These are phyloP conservation scores for Ganaspis brasiliensis DNA, from an alignment of 2,888 invertebrate species.

Conservation along the genomic window DNA sequence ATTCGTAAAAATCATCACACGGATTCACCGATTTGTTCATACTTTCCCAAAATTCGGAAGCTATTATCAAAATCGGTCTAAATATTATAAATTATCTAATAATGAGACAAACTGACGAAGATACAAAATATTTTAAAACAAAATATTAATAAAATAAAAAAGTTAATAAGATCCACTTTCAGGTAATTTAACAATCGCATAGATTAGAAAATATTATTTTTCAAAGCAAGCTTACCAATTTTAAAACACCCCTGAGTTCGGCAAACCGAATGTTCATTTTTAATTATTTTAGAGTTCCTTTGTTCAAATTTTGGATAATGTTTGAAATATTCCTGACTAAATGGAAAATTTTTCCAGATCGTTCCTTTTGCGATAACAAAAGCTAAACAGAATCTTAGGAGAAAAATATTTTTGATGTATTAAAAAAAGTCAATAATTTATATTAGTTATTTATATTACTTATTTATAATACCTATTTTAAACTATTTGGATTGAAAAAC, in stretches of 20 bases:
- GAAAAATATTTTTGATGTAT: neutral
- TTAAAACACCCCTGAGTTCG: conserved; percentile 12
- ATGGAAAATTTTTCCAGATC: neutral
- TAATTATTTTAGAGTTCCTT: neutral
- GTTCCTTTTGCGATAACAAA: neutral
- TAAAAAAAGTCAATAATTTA: neutral
- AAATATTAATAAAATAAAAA: neutral
- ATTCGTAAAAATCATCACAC: conserved; percentile 80
- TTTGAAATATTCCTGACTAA: neutral
- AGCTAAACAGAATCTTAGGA: neutral
- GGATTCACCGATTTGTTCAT: conserved; percentile 76
- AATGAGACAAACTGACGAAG: neutral
- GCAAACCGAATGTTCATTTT: conserved; percentile 5
- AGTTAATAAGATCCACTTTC: neutral
- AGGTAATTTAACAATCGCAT: too few relatives aligned
- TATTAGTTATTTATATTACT: too few relatives aligned
- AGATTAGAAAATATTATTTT: neutral
- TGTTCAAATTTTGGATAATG: neutral
- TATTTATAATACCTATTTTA: too few relatives aligned
- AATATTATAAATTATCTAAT: neutral
- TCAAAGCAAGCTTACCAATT: neutral
- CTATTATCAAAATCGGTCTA: neutral
- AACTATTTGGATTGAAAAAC: neutral
- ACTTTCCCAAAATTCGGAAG: conserved; percentile 54
- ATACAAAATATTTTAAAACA: neutral